phyloP scores from a whole-genome alignment of 2,113 vertebrate species.

The Onychostoma macrolepis region DNA sequence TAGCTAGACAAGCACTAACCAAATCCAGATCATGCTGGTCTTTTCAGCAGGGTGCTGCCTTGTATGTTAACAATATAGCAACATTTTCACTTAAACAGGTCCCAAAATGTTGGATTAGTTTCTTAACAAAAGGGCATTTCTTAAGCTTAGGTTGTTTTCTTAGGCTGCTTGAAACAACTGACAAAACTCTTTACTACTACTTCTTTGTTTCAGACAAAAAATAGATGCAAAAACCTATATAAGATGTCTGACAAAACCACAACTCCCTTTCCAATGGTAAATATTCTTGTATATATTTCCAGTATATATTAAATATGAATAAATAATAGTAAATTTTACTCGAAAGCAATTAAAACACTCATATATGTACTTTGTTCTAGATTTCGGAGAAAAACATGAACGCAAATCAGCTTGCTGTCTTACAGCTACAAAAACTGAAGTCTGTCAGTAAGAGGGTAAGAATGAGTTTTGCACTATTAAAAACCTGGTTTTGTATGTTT shows the following conservation, averaged over 20 bases:
- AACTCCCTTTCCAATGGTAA: background rate
- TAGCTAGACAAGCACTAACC: background rate
- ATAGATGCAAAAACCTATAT: slow-evolving; percentile 20
- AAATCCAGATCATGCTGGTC: background rate
- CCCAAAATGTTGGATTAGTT: background rate
- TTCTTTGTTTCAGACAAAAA: slow-evolving; percentile 34
- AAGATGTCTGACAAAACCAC: background rate
- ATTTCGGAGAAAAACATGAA: slow-evolving; percentile 21
- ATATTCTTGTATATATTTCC: background rate
- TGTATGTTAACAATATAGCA: background rate
- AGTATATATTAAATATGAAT: background rate
- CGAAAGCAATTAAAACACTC: background rate
- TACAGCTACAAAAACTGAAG: slow-evolving; percentile 49
- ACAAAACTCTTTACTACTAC: background rate
- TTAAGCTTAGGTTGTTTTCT: background rate
- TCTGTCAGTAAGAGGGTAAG: slow-evolving; percentile 32
- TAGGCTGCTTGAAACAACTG: background rate
- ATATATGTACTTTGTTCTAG: slow-evolving; percentile 18
- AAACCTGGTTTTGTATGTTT: background rate
- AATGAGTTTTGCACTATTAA: background rate
- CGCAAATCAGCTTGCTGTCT: slow-evolving; percentile 30
- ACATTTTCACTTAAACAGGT: background rate
- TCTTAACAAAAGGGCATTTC: background rate
- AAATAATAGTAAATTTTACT: background rate
- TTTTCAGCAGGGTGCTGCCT: background rate